Percentiles rank a stretch among this genome's conserved stretches.
These are phyloP conservation scores for Pseudanteris insignis DNA, from an alignment of 2,888 invertebrate species.

Conservation along the genomic window DNA sequence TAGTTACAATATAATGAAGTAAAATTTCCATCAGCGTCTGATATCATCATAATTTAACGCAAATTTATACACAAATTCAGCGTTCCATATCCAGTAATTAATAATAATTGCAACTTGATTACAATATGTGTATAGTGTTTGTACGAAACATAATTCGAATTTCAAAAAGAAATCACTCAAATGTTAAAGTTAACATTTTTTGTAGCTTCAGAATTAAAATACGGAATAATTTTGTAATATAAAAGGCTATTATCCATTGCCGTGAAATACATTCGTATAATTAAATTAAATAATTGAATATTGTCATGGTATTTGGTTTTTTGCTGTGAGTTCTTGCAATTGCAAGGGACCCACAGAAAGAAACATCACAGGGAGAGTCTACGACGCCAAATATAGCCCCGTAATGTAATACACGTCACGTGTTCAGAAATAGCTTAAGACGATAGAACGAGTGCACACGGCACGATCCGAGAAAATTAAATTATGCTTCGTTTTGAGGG, in stretches of 20 bases:
- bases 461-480: slow-evolving; percentile 54
- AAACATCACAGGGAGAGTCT: slow-evolving; percentile 45
- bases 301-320: not conserved
- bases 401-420: slow-evolving; percentile 71
- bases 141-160: too few species aligned
- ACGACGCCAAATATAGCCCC: slow-evolving; percentile 69
- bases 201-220: not conserved
- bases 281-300: too few species aligned
- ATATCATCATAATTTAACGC: too few species aligned
- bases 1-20: too few species aligned
- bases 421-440: slow-evolving; percentile 69
- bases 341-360: slow-evolving; percentile 35
- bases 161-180: too few species aligned
- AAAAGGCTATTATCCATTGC: not conserved
- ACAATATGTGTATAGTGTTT: too few species aligned
- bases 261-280: too few species aligned
- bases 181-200: too few species aligned
- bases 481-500: slow-evolving; percentile 27
- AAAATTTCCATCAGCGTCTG: too few species aligned
- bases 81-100: too few species aligned
- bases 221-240: not conserved
- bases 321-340: slow-evolving; percentile 7
- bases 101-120: too few species aligned
- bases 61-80: too few species aligned
- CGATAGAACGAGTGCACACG: slow-evolving; percentile 69